These are phyloP conservation scores for Antennarius striatus DNA, from an alignment of 2,113 vertebrate species.

Conservation along the genomic window DNA sequence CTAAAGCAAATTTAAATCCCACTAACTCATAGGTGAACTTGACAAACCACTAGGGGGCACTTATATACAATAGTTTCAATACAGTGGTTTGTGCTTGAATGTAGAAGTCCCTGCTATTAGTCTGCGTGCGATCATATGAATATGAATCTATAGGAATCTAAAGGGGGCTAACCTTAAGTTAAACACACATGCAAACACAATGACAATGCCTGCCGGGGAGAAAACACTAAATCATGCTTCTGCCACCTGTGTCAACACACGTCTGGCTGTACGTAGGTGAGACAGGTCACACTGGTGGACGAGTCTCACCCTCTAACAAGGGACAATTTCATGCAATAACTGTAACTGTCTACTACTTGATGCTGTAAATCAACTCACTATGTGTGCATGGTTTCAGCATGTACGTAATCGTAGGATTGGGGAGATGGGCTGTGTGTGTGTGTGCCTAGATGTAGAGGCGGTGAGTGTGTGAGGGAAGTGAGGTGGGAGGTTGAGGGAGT, in stretches of 20 bases:
- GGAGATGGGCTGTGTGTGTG: background rate
- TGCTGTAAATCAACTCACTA: slow-evolving; percentile 78
- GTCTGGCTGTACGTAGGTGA: slow-evolving; percentile 33
- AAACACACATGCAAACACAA: slow-evolving; percentile 19
- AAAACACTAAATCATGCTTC: slow-evolving; percentile 40
- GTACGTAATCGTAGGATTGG: background rate
- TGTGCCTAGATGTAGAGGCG: slow-evolving; percentile 14
- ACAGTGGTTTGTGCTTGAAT: slow-evolving; percentile 11
- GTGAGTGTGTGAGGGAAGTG: slow-evolving; percentile 29
- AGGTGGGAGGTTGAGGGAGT: slow-evolving; percentile 65
- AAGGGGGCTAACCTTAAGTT: slow-evolving; percentile 21
- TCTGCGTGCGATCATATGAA: slow-evolving; percentile 31
- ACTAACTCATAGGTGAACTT: slow-evolving; percentile 32
- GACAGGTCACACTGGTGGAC: slow-evolving; percentile 26
- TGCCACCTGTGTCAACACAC: slow-evolving; percentile 12
- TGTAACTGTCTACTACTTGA: slow-evolving; percentile 85
- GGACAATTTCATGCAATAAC: slow-evolving; percentile 83
- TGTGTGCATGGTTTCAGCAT: background rate
- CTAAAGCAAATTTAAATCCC: slow-evolving; percentile 1
- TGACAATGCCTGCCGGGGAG: slow-evolving; percentile 16
- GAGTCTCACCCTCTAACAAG: slow-evolving; percentile 70
- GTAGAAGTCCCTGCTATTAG: background rate
- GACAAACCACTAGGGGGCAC: slow-evolving; percentile 75
- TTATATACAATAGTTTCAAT: slow-evolving; percentile 64
- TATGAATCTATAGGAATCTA: slow-evolving; percentile 19